phyloP scores from a whole-genome alignment of 2,888 invertebrate genomes.

The Synanthedon formicaeformis region DNA sequence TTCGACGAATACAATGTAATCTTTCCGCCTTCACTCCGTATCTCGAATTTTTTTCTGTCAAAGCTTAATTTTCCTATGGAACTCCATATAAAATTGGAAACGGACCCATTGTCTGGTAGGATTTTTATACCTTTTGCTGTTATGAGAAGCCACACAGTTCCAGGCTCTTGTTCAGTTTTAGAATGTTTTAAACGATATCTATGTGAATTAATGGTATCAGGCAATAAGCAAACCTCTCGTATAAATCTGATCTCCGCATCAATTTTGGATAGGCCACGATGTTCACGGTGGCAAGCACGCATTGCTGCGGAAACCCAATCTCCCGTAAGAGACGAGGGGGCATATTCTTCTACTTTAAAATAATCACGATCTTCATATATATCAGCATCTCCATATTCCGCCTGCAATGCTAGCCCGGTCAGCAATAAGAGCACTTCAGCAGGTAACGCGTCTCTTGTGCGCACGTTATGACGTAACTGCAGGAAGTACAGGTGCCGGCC shows the following conservation, averaged over 20 bases:
- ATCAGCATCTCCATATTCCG: slow-evolving; percentile 86
- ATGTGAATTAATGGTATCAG: slow-evolving; percentile 92
- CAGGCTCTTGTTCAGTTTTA: slow-evolving; percentile 79
- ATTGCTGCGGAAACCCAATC: slow-evolving; percentile 72
- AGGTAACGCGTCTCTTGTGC: slow-evolving; percentile 73
- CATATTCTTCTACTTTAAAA: slow-evolving; percentile 88
- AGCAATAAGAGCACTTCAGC: slow-evolving; percentile 80
- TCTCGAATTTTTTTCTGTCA: slow-evolving; percentile 97
- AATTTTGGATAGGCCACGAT: slow-evolving; percentile 79
- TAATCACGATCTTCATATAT: slow-evolving; percentile 49
- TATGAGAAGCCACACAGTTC: slow-evolving; percentile 89
- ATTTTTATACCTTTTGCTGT: slow-evolving; percentile 94
- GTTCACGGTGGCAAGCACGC: slow-evolving; percentile 85
- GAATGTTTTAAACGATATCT: slow-evolving; percentile 83
- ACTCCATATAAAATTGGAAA: slow-evolving; percentile 93
- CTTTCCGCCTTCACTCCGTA: slow-evolving; percentile 89
- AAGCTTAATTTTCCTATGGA: slow-evolving; percentile 95
- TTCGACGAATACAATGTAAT: slow-evolving; percentile 91
- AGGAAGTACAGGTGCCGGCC: slow-evolving; percentile 95
- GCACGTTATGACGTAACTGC: slow-evolving; percentile 91
- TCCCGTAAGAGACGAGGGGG: slow-evolving; percentile 76
- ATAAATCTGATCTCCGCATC: slow-evolving; percentile 92
- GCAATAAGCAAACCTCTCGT: slow-evolving; percentile 85
- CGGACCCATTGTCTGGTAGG: slow-evolving; percentile 75
- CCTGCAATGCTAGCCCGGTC: slow-evolving; percentile 91